Percentiles rank a stretch among this genome's conserved stretches.
phyloP scores from a whole-genome alignment of 1,140 invertebrate species.

The Saccostrea glomerata region DNA sequence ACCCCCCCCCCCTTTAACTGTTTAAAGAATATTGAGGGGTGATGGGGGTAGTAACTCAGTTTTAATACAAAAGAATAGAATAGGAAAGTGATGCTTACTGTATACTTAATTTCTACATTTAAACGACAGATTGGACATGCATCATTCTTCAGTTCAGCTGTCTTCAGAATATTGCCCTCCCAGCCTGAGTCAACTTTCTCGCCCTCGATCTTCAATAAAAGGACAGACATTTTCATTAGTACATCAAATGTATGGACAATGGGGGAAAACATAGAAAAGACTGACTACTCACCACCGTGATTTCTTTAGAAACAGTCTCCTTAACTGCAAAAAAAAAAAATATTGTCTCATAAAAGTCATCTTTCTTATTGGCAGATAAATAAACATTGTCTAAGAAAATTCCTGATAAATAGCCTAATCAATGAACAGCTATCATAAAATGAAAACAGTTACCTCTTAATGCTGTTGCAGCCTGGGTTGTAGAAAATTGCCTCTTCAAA shows the following conservation, averaged over 20 bases:
- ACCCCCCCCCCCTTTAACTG: no score
- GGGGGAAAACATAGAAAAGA: not conserved
- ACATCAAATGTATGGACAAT: not conserved
- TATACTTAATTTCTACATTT: conserved; percentile 19
- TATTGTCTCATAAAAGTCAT: not conserved
- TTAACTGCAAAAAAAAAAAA: not conserved
- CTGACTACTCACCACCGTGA: not conserved
- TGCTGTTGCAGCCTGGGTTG: not conserved
- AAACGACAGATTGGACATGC: conserved; percentile 4
- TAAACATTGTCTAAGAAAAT: not conserved
- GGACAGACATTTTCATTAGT: not conserved
- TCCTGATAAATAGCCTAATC: not conserved
- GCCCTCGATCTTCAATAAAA: conserved; percentile 3
- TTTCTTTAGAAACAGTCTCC: not conserved
- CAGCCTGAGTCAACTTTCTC: not conserved
- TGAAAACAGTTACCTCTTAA: not conserved
- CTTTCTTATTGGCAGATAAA: not conserved
- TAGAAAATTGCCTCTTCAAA: not conserved
- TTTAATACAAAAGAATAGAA: not conserved
- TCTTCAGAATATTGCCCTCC: not conserved
- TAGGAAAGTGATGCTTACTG: not conserved
- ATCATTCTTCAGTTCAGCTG: conserved; percentile 19
- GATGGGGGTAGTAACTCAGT: no score
- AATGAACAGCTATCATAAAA: not conserved
- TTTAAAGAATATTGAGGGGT: no score